Evolutionary conservation across 2,797 vertebrate species (phyloP), one percentile per base, ranked within the genome.

Genomic region (Thripadectes ignobilis): DNA sequence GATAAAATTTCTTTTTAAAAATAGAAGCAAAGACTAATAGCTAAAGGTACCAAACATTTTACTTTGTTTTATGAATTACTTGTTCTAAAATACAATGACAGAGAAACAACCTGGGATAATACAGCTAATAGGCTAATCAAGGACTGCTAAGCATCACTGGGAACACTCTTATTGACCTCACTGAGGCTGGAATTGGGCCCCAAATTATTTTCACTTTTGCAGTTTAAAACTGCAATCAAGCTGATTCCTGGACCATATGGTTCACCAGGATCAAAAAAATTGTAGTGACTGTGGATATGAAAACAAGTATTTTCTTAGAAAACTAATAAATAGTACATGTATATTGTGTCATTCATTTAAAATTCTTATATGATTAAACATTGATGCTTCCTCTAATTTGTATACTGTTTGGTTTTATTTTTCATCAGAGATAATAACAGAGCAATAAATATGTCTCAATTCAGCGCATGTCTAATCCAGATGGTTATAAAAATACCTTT

Each of bases 401-500:
- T 68, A 55, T 48, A 61, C 17, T n/a, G 7, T 54, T 68, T 76
- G 58, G 7, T 18, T 20, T 39, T 78, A 84, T 72, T 85, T 91
- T 86, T 24, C 5, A 41, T 62, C 32, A 45, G 39, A 59, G 15
- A 23, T 91, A 93, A 68, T 51, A 95, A 77, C 45, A 93, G 17
- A n/a, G 7, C 36, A 95, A 93, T 68, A 94, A 93, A 83, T 92
- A 92, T 26, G 80, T 68, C 52, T 89, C 32, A 74, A 58, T 73
- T 87, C 74, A 72, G 58, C 41, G 29, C 32, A 54, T 83, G 13
- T 67, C 26, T 73, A 62, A 92, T 87, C 20, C 7, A 87, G 20
- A 80, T 72, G 79, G 38, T 85, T 87, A 87, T 48, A 82, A 87
- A 94, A 92, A 79, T 80, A 23, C n/a, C 43, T 88, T 94, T 79